Evolutionary conservation across 1,140 invertebrate species (phyloP).

Genomic region (Pseudomyrmex flavicornis): DNA sequence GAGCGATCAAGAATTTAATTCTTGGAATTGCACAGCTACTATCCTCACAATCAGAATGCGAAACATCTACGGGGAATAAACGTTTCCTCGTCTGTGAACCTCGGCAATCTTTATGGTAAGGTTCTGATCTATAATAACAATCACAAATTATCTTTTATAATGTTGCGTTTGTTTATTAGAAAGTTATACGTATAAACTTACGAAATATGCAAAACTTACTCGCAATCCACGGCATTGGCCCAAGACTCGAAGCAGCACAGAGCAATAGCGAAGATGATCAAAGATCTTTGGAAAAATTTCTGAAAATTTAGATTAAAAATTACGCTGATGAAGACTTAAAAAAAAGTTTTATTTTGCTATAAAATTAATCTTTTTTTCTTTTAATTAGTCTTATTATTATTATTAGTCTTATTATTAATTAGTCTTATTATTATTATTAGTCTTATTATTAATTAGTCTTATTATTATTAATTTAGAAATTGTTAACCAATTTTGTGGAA

Average conservation of each 20-base stretch:
- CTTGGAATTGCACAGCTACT: constrained; percentile 43
- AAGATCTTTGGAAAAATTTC: constrained; percentile 73
- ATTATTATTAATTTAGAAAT: neutral
- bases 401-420: too few relatives aligned
- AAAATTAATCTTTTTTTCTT: too few relatives aligned
- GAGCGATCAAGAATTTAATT: constrained; percentile 65
- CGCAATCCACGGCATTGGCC: constrained; percentile 71
- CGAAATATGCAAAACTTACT: constrained; percentile 68
- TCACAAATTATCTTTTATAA: neutral
- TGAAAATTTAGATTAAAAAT: constrained; percentile 44
- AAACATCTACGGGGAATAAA: neutral
- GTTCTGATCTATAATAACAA: constrained; percentile 67
- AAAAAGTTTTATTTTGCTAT: constrained; percentile 2
- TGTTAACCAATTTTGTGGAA: neutral
- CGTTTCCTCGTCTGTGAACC: constrained; percentile 76
- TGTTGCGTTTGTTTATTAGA: neutral
- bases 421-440: too few relatives aligned
- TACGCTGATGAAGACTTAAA: neutral
- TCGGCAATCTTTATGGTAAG: constrained; percentile 73
- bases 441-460: too few relatives aligned
- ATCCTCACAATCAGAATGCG: constrained; percentile 40
- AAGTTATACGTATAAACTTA: neutral
- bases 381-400: too few relatives aligned
- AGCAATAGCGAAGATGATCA: constrained; percentile 74
- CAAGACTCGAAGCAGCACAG: constrained; percentile 71